phyloP scores from a whole-genome alignment of 2,888 invertebrate genomes.

The Drosophila mettleri region DNA sequence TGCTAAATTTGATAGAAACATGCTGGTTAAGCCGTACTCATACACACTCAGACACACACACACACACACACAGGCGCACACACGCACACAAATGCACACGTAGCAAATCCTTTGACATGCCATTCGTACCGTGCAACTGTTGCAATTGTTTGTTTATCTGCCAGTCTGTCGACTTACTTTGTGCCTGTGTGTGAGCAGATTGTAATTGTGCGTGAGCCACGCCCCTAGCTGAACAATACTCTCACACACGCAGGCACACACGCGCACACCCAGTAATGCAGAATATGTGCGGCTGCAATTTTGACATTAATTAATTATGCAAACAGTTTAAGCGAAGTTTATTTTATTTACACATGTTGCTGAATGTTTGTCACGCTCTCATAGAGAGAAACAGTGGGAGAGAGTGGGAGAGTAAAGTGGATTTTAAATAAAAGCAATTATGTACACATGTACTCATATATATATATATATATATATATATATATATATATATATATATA shows the following conservation, averaged over 20 bases:
- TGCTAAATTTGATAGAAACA: conserved; percentile 41
- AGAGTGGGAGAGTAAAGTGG: conserved; percentile 1
- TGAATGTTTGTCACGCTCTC: conserved; percentile 37
- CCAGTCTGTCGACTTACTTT: conserved; percentile 23
- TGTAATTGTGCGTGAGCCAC: conserved; percentile 42
- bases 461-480: too few relatives aligned
- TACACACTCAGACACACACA: neutral
- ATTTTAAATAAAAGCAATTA: conserved; percentile 48
- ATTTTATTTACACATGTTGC: conserved; percentile 77
- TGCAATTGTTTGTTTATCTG: conserved; percentile 47
- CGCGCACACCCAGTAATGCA: neutral
- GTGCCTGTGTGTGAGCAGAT: conserved; percentile 10
- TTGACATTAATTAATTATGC: conserved; percentile 77
- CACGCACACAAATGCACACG: neutral
- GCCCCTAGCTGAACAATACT: conserved; percentile 1
- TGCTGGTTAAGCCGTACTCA: conserved; percentile 29
- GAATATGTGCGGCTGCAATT: conserved; percentile 36
- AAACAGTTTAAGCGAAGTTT: conserved; percentile 77
- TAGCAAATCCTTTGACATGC: conserved; percentile 28
- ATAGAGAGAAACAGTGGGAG: neutral
- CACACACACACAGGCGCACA: conserved; percentile 4
- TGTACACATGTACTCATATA: neutral
- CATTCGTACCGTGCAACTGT: conserved; percentile 26
- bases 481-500: conserved; percentile 2
- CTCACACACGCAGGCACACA: neutral